Percentiles rank a stretch among this genome's conserved stretches.
Conservation (phyloP, 2,797 vertebrate species). For the Parambassis ranga region DNA sequence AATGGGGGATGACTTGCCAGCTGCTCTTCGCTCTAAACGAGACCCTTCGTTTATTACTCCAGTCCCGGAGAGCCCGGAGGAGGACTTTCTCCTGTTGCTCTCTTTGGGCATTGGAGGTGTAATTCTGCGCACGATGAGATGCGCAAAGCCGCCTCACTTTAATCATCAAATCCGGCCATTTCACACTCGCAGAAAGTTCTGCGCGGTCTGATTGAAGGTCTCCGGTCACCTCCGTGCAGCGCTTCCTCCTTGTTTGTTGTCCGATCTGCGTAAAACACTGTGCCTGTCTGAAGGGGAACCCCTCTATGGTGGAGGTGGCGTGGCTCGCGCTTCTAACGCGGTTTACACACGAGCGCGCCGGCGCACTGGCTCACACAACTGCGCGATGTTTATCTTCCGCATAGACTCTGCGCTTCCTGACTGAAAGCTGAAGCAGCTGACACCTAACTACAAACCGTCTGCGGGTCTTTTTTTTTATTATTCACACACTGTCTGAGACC, state of each 20-base stretch:
- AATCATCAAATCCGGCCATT: constrained; percentile 64
- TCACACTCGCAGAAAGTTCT: constrained; percentile 39
- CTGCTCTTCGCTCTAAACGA: constrained; percentile 52
- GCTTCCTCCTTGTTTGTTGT: constrained; percentile 4
- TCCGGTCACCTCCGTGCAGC: neutral
- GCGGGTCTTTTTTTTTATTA: too few relatives aligned
- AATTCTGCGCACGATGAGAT: constrained; percentile 20
- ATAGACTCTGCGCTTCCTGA: constrained; percentile 63
- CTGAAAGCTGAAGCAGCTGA: constrained; percentile 33
- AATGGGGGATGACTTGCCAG: constrained; percentile 42
- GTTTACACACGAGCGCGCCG: constrained; percentile 17
- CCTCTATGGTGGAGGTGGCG: constrained; percentile 37
- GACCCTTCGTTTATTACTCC: constrained; percentile 39
- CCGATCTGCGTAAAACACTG: neutral
- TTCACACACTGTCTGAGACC: too few relatives aligned
- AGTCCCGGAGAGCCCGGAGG: constrained; percentile 54
- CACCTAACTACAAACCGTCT: too few relatives aligned
- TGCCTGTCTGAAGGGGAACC: constrained; percentile 54
- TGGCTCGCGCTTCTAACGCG: constrained; percentile 28
- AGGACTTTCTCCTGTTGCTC: constrained; percentile 70
- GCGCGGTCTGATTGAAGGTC: neutral
- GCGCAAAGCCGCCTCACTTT: constrained; percentile 59
- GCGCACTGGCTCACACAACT: constrained; percentile 17
- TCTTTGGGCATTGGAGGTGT: constrained; percentile 72
- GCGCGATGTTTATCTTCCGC: constrained; percentile 68